Percentiles rank a stretch among this genome's conserved stretches.
These are phyloP conservation scores for Metopolophium dirhodum DNA, from an alignment of 1,140 invertebrate species.

Conservation along the genomic window DNA sequence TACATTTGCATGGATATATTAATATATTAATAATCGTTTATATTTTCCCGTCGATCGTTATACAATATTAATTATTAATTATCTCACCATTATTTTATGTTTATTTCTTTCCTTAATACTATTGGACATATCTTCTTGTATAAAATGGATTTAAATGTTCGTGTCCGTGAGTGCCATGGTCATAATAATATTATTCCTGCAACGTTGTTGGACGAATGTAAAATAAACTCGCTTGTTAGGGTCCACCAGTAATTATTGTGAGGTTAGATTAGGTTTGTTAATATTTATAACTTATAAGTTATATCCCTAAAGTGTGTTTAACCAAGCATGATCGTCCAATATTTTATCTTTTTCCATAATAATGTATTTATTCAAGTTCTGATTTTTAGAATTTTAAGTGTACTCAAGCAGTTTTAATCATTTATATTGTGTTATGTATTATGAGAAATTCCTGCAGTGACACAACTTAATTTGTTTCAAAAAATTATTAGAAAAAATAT, in stretches of 20 bases:
- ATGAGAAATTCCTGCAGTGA: accelerated
- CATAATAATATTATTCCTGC: neutral
- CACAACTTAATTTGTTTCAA: no score
- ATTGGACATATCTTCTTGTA: neutral
- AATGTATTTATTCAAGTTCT: no score
- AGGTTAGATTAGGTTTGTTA: neutral
- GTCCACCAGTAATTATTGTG: neutral
- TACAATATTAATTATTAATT: neutral
- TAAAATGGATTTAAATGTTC: neutral
- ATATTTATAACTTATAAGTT: neutral
- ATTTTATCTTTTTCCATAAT: neutral
- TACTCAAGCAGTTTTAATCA: no score
- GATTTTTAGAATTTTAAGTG: no score
- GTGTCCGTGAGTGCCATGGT: neutral
- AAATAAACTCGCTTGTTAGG: neutral
- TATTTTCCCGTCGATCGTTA: neutral
- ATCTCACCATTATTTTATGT: neutral
- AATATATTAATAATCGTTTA: neutral
- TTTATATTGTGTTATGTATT: no score
- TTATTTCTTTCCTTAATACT: neutral
- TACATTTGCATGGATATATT: neutral
- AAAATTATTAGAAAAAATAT: no score
- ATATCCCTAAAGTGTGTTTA: neutral
- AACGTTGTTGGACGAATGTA: neutral
- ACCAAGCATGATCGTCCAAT: neutral